phyloP scores from a whole-genome alignment of 2,888 invertebrate species.

The Platypus cylindrus region DNA sequence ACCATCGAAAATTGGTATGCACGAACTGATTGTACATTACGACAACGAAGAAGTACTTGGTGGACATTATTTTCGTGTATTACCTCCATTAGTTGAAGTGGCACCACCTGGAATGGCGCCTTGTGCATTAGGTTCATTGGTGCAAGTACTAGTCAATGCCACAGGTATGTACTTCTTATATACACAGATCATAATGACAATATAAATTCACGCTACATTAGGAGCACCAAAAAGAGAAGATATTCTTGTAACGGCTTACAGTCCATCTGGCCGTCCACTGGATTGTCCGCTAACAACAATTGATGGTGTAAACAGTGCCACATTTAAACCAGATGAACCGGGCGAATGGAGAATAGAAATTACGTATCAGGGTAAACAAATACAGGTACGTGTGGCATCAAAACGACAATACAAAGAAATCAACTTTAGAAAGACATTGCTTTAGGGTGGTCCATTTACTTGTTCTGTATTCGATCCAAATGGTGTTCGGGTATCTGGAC shows the following conservation, averaged over 20 bases:
- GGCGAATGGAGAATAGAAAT: conserved; percentile 97
- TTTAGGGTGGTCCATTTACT: conserved; percentile 85
- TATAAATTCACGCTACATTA: conserved; percentile 21
- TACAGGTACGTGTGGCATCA: conserved; percentile 58
- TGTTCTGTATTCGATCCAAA: conserved; percentile 93
- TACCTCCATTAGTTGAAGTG: conserved; percentile 77
- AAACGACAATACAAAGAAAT: too few species aligned
- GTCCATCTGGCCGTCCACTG: conserved; percentile 75
- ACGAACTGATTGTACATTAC: conserved; percentile 55
- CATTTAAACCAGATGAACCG: conserved; percentile 93
- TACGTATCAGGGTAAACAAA: conserved; percentile 89
- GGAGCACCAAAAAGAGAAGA: conserved; percentile 69
- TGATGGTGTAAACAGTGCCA: conserved; percentile 87
- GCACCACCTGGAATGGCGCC: conserved; percentile 78
- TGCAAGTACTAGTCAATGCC: conserved; percentile 85
- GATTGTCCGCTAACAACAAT: conserved; percentile 73
- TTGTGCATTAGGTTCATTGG: conserved; percentile 86
- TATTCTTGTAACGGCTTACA: conserved; percentile 83
- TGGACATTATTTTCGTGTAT: conserved; percentile 69
- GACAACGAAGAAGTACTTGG: conserved; percentile 41
- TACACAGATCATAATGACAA: neutral
- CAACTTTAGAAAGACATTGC: conserved; percentile 5
- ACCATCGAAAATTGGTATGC: conserved; percentile 87
- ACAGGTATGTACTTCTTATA: conserved; percentile 42
- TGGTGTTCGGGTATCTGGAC: conserved; percentile 68